Evolutionary conservation across 1,140 invertebrate genomes (phyloP), one percentile per base, ranked within the genome.

Genomic region (Dendroctonus ponderosae): DNA sequence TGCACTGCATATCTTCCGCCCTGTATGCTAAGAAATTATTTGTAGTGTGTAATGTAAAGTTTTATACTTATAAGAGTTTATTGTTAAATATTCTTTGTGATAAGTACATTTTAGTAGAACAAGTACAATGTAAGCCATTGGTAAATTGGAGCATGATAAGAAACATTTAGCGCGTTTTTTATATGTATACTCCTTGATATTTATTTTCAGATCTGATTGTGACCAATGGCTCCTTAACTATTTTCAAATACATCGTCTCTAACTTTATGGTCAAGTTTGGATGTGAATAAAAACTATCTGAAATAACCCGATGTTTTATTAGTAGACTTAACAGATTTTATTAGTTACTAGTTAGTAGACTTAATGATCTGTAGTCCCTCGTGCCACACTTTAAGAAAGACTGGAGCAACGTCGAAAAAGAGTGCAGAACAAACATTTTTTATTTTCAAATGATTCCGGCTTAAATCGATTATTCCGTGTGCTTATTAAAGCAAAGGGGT

Each of bases 131-230:
- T 54, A 51, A 44, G 65, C 65, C 65, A 61, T 67, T 67, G 65
- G 65, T 48, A 46, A 52, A 43, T 12, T n/a, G 11, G 53, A 41
- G 53, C 41, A 40, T 38, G n/a, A n/a, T 40, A 56, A 56, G 41
- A 56, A 26, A 9, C 9, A 52, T 52, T 52, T 15, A 52, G 5
- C 5, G 43, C 15, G 41, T 43, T 40, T 8, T 14, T 62, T 46
- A 42, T 68, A 44, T 50, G 66, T 43, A 50, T 51, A 60, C 64
- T 56, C 56, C 26, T 54, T 40, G 9, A 60, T 38, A 49, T 68
- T 68, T 68, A 63, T 64, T 63, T 68, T 68, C 64, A 68, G 67
- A 68, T 68, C 67, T 68, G 67, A 68, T 64, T 56, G 53, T 63
- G 64, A 38, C 42, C 39, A 44, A 53, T 64, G 46, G 64, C 67